A percentile compares a stretch with the other conserved stretches of the same genome.
Conservation (phyloP, 2,797 vertebrate species). For the Megaceryle alcyon region DNA sequence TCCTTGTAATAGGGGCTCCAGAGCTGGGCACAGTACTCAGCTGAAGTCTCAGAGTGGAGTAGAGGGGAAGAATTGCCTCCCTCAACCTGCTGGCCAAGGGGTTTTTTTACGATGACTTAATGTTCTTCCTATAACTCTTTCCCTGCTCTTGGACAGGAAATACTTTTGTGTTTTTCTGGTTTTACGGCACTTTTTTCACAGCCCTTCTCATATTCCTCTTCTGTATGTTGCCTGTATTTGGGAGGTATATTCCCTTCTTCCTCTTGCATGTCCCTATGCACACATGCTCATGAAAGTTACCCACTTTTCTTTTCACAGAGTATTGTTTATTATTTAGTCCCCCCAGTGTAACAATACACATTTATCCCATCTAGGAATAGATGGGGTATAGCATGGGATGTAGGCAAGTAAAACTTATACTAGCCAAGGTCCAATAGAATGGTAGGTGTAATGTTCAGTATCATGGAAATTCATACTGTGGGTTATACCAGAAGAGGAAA, state of each 20-base stretch:
- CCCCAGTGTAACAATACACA: not conserved
- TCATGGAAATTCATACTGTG: not conserved
- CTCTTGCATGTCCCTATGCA: not conserved
- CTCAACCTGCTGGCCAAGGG: too few species aligned
- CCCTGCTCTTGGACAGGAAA: not conserved
- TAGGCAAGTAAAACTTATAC: not conserved
- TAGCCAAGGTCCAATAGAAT: not conserved
- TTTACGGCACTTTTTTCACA: not conserved
- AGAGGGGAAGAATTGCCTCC: too few species aligned
- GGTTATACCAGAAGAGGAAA: not conserved
- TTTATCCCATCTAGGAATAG: not conserved
- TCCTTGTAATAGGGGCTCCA: too few species aligned
- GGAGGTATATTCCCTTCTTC: not conserved
- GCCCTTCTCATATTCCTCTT: not conserved
- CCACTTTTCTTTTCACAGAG: not conserved
- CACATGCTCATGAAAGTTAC: not conserved
- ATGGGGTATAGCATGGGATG: too few species aligned
- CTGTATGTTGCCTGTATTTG: not conserved
- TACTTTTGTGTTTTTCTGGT: not conserved
- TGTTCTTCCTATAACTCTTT: not conserved
- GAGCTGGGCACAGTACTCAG: too few species aligned
- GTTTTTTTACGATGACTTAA: not conserved
- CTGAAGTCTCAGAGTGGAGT: too few species aligned
- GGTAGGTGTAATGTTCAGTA: not conserved
- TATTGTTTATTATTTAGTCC: not conserved